Evolutionary conservation across 2,888 invertebrate species (phyloP).

Genomic region (Pyrrhosoma nymphula): DNA sequence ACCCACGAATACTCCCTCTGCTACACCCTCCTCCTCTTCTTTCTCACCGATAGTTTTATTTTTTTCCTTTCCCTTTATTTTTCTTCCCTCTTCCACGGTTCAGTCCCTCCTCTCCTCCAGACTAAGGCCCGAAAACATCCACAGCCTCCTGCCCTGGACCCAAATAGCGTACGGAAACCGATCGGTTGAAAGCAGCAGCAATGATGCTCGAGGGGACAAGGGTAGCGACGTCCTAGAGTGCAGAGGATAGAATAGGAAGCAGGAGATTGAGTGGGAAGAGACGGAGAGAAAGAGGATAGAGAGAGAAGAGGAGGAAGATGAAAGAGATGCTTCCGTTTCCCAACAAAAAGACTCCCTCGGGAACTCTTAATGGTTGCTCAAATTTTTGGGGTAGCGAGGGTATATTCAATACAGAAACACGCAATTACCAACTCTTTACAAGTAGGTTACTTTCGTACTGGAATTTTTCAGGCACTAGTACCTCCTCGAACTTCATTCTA

Average conservation of each 20-base stretch:
- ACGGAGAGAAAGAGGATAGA: neutral
- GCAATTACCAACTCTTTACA: neutral
- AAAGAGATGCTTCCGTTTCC: slow-evolving; percentile 1
- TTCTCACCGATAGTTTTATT: neutral
- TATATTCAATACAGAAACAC: neutral
- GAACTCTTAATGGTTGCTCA: neutral
- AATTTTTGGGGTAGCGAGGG: neutral
- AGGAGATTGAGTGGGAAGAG: neutral
- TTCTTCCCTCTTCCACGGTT: neutral
- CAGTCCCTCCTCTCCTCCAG: neutral
- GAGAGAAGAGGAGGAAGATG: neutral
- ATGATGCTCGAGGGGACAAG: slow-evolving; percentile 20
- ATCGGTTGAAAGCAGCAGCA: neutral
- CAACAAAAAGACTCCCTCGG: neutral
- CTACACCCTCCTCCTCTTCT: neutral
- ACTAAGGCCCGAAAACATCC: neutral
- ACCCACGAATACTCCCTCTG: neutral
- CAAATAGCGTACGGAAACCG: slow-evolving; percentile 48
- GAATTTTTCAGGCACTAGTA: too few species aligned
- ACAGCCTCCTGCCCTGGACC: neutral
- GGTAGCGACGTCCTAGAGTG: neutral
- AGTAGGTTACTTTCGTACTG: too few species aligned
- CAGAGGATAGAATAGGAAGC: too few species aligned
- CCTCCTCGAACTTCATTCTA: too few species aligned
- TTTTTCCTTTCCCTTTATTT: neutral